These are phyloP conservation scores for Lepisosteus osseus DNA, from an alignment of 2,113 vertebrate species.

Conservation along the genomic window DNA sequence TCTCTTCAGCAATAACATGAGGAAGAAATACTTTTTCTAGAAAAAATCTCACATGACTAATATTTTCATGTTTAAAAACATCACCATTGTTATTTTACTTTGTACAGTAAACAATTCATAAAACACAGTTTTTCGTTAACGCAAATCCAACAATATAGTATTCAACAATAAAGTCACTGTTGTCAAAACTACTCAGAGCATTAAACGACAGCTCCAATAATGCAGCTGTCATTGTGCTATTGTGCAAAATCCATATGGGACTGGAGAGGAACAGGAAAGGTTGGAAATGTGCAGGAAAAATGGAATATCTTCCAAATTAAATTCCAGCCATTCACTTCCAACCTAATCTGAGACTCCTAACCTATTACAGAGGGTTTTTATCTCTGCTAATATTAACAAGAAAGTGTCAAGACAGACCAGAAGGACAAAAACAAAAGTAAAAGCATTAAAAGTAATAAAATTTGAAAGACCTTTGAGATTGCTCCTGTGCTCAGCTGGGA, in stretches of 20 bases:
- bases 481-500: background rate
- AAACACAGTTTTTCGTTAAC: no score
- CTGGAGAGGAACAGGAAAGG: background rate
- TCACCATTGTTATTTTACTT: background rate
- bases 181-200: no score
- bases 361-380: background rate
- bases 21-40: conserved; percentile 27
- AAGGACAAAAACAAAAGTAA: background rate
- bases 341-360: background rate
- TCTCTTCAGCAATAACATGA: conserved; percentile 18
- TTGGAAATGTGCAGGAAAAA: background rate
- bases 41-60: background rate
- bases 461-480: no score
- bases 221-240: background rate
- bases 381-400: background rate
- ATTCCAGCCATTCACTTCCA: background rate
- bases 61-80: background rate
- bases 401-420: background rate
- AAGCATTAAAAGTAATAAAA: background rate
- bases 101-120: no score
- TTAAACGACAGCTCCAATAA: background rate
- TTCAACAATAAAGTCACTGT: no score
- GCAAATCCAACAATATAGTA: no score
- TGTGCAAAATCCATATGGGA: no score
- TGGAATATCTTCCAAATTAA: background rate